A percentile compares a stretch with the other conserved stretches of the same genome.
Evolutionary conservation across 2,888 invertebrate species (phyloP).

Genomic region (Geophilus truncorum): DNA sequence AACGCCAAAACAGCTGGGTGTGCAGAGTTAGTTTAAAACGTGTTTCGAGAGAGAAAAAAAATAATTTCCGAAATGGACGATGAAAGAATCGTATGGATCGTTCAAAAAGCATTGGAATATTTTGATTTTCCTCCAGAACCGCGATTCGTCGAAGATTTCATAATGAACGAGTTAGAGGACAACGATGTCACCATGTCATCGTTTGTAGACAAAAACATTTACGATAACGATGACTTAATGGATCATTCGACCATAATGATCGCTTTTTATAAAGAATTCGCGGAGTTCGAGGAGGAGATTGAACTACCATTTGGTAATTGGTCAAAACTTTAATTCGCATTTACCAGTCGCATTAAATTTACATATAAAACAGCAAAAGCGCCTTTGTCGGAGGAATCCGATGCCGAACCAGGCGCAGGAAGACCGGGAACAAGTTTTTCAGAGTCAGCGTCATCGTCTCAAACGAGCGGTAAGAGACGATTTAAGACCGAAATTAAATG

Average conservation of each 20-base stretch:
- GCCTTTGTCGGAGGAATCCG: background rate
- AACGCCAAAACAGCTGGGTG: too few species aligned
- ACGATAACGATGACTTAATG: background rate
- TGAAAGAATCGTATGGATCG: background rate
- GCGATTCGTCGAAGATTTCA: background rate
- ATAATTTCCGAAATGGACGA: background rate
- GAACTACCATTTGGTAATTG: background rate
- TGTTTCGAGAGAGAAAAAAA: too few species aligned
- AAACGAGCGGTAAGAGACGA: background rate
- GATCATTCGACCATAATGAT: background rate
- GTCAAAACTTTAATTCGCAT: background rate
- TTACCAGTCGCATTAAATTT: too few species aligned
- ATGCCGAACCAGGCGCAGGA: background rate
- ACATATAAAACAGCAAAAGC: background rate
- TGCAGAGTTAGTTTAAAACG: background rate
- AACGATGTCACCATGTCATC: background rate
- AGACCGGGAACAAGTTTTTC: background rate
- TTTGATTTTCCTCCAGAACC: background rate
- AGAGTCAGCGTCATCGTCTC: background rate
- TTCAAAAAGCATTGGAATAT: background rate
- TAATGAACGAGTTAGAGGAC: background rate
- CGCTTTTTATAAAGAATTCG: background rate
- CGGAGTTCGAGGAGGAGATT: background rate
- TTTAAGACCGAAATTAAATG: background rate
- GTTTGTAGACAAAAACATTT: background rate